Conservation (phyloP, 2,888 invertebrate species). For the Eupithecia pulchellata region DNA sequence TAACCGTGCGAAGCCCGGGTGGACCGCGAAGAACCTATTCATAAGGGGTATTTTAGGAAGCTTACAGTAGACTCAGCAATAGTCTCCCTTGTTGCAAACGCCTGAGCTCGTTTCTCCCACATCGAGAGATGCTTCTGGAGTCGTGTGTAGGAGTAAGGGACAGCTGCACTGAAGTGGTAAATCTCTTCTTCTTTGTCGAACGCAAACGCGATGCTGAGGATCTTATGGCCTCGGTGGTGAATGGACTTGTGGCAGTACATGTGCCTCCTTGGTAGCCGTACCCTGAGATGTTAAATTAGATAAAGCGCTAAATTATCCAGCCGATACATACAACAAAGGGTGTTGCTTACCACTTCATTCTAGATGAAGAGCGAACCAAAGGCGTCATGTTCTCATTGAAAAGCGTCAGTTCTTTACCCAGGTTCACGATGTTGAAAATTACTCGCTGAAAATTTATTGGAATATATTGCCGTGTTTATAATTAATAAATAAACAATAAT, state of each 20-base stretch:
- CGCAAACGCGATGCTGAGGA: slow-evolving; percentile 96
- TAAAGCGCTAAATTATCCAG: neutral
- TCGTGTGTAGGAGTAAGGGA: slow-evolving; percentile 97
- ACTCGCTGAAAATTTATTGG: slow-evolving; percentile 87
- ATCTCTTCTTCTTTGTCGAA: slow-evolving; percentile 98
- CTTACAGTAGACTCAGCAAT: slow-evolving; percentile 88
- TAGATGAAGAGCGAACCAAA: slow-evolving; percentile 94
- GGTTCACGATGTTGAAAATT: slow-evolving; percentile 98
- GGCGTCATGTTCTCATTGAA: slow-evolving; percentile 97
- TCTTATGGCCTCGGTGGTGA: slow-evolving; percentile 95
- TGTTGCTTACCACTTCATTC: slow-evolving; percentile 93
- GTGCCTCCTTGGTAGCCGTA: slow-evolving; percentile 91
- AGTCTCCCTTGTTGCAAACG: slow-evolving; percentile 88
- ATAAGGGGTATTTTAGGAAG: too few relatives aligned
- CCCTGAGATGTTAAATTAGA: slow-evolving; percentile 79
- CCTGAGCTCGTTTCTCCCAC: slow-evolving; percentile 87
- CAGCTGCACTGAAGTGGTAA: slow-evolving; percentile 97
- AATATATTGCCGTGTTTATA: neutral
- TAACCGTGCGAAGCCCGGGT: too few relatives aligned
- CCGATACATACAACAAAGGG: neutral
- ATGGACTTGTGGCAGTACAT: slow-evolving; percentile 97
- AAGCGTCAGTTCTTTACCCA: slow-evolving; percentile 95
- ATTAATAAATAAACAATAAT: too few relatives aligned
- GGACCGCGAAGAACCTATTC: too few relatives aligned
- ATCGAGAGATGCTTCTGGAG: slow-evolving; percentile 93